Conservation (phyloP, 1,140 invertebrate genomes). For the Drosophila busckii region DNA sequence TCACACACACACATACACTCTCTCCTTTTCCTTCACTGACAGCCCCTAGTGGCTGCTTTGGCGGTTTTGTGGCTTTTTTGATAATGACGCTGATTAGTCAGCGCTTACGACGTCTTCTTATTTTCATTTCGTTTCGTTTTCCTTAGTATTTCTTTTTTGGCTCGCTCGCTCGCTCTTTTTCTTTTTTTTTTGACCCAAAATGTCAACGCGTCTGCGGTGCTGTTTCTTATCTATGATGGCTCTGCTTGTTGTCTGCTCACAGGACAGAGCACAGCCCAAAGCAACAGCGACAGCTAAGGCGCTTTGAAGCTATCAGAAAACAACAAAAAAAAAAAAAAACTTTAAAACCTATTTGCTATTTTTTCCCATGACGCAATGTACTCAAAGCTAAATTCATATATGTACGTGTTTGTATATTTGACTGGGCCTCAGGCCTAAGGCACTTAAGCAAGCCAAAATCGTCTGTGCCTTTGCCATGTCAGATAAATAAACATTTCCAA, state of each 20-base stretch:
- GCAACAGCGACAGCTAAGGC: too few relatives aligned
- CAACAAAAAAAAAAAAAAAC: too few relatives aligned
- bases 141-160: neutral
- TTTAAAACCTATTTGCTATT: too few relatives aligned
- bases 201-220: neutral
- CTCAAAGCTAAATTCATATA: too few relatives aligned
- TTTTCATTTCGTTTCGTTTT: conserved; percentile 14
- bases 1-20: neutral
- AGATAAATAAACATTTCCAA: too few relatives aligned
- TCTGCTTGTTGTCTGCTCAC: conserved; percentile 15
- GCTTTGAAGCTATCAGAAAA: conserved; percentile 9
- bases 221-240: conserved; percentile 28
- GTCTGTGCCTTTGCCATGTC: too few relatives aligned
- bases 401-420: too few relatives aligned
- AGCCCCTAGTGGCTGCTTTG: conserved; percentile 11
- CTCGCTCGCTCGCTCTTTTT: conserved; percentile 4
- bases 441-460: too few relatives aligned
- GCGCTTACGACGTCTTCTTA: conserved; percentile 56
- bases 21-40: neutral
- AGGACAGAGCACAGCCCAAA: too few relatives aligned
- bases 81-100: conserved; percentile 71
- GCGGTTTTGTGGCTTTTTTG: conserved; percentile 64
- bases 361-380: too few relatives aligned
- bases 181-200: neutral
- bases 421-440: too few relatives aligned